Percentiles rank a stretch among this genome's conserved stretches.
phyloP scores from a whole-genome alignment of 2,888 invertebrate genomes.

The Acrobasis suavella region DNA sequence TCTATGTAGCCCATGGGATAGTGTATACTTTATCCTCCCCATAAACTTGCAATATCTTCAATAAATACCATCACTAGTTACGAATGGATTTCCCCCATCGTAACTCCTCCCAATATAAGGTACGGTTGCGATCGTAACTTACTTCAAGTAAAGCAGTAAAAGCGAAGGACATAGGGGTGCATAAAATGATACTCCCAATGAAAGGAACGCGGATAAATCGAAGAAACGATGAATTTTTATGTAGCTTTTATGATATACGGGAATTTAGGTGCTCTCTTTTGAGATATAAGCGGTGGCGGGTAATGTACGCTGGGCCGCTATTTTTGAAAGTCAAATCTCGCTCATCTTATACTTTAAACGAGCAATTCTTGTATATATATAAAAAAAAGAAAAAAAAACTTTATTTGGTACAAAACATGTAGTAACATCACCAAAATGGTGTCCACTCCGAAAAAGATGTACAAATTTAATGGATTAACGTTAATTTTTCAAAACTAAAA shows the following conservation, averaged over 20 bases:
- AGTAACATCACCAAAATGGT: no score
- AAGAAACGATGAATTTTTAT: slow-evolving; percentile 20
- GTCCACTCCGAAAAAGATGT: no score
- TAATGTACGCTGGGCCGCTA: not conserved
- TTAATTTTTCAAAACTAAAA: no score
- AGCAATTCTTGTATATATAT: no score
- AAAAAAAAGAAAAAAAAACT: no score
- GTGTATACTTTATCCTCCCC: no score
- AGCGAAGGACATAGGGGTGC: slow-evolving; percentile 17
- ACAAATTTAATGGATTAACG: no score
- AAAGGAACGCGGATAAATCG: slow-evolving; percentile 20
- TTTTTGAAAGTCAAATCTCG: not conserved
- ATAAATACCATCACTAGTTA: not conserved
- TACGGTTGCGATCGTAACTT: slow-evolving; percentile 9
- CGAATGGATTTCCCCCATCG: not conserved
- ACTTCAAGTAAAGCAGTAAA: slow-evolving; percentile 12
- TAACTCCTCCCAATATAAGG: slow-evolving; percentile 5
- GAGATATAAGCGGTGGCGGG: slow-evolving; percentile 4
- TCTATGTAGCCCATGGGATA: no score
- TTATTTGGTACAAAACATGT: no score
- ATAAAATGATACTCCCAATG: slow-evolving; percentile 23
- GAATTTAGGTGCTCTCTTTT: slow-evolving; percentile 13
- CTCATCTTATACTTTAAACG: no score
- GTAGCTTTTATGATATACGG: slow-evolving; percentile 15
- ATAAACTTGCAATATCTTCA: not conserved